A percentile compares a stretch with the other conserved stretches of the same genome.
These are phyloP conservation scores for Torymus aiolomorphi DNA, from an alignment of 2,888 invertebrate genomes.

Conservation along the genomic window DNA sequence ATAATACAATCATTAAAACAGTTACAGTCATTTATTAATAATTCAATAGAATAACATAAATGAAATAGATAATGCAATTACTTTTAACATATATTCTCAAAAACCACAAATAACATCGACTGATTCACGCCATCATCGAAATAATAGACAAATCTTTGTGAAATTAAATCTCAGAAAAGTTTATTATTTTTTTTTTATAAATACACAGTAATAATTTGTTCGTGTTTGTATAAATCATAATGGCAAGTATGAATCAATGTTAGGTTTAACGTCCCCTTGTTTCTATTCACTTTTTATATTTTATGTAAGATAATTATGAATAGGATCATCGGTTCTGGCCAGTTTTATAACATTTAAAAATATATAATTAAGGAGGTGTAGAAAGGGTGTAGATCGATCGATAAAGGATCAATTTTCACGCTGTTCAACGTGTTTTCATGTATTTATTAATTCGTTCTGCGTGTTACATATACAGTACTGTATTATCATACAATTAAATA, in stretches of 20 bases:
- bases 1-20: conserved; percentile 60
- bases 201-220: background rate
- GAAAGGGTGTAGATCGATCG: too few species aligned
- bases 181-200: background rate
- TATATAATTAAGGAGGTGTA: too few species aligned
- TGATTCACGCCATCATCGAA: background rate
- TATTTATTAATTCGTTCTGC: background rate
- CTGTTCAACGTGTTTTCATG: too few species aligned
- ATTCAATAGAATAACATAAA: conserved; percentile 66
- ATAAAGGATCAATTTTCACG: too few species aligned
- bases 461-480: background rate
- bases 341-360: too few species aligned
- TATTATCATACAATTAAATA: background rate
- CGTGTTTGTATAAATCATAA: background rate
- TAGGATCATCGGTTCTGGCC: too few species aligned
- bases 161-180: too few species aligned
- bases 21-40: conserved; percentile 68
- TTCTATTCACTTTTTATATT: too few species aligned
- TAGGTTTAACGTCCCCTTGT: too few species aligned
- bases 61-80: background rate
- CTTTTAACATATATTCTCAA: conserved; percentile 62
- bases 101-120: conserved; percentile 57
- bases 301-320: too few species aligned
- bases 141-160: background rate
- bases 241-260: too few species aligned